phyloP scores from a whole-genome alignment of 2,797 vertebrate genomes.

The Meda fulgida region DNA sequence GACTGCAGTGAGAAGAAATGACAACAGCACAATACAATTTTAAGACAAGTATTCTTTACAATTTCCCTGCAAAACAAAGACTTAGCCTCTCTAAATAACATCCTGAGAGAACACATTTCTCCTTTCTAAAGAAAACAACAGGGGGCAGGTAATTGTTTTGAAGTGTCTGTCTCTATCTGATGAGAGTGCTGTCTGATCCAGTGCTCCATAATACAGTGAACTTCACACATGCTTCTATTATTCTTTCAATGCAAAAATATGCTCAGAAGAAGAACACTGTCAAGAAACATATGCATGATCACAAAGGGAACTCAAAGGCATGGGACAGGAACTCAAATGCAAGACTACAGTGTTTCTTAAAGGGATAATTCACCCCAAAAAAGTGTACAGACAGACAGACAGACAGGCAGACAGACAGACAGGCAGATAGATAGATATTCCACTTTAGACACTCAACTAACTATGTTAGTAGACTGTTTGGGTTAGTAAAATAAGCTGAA shows the following conservation, averaged over 20 bases:
- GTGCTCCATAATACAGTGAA: conserved; percentile 11
- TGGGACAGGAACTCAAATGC: not conserved
- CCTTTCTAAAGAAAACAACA: conserved; percentile 28
- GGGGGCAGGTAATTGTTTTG: conserved; percentile 49
- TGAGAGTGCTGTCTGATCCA: conserved; percentile 1
- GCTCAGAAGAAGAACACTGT: not conserved
- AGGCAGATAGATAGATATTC: too few relatives aligned
- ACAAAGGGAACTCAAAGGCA: not conserved
- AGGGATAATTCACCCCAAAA: not conserved
- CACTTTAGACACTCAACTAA: too few relatives aligned
- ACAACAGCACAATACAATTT: conserved; percentile 30
- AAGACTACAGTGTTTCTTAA: not conserved
- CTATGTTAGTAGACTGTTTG: too few relatives aligned
- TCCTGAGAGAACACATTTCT: conserved; percentile 19
- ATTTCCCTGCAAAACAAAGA: conserved; percentile 23
- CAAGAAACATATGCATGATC: not conserved
- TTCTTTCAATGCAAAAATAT: not conserved
- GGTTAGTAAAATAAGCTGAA: too few relatives aligned
- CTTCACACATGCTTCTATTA: not conserved
- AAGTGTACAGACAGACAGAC: too few relatives aligned
- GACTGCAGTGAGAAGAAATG: conserved; percentile 28
- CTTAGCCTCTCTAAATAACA: conserved; percentile 8
- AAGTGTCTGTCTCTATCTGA: conserved; percentile 37
- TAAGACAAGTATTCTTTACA: conserved; percentile 36
- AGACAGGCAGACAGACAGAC: too few relatives aligned